phyloP scores from a whole-genome alignment of 2,113 vertebrate genomes.

The Machaerirhynchus nigripectus region DNA sequence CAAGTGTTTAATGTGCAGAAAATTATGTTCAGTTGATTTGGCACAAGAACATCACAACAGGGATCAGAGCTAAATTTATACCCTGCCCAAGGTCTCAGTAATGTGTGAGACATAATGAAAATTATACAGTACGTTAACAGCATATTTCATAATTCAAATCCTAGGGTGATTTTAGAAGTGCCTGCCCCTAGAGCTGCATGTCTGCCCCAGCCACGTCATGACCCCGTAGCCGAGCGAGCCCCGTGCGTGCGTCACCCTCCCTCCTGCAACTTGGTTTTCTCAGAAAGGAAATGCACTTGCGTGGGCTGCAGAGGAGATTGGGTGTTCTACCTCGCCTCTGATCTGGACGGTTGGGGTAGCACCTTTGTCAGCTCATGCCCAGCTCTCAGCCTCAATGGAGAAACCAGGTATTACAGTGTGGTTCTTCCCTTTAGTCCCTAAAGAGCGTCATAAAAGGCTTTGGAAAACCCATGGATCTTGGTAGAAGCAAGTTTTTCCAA shows the following conservation, averaged over 20 bases:
- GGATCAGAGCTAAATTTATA: neutral
- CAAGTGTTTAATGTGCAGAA: neutral
- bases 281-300: conserved; percentile 39
- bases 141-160: neutral
- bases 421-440: neutral
- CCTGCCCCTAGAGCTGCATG: neutral
- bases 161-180: neutral
- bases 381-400: neutral
- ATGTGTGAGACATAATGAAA: neutral
- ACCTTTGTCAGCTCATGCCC: neutral
- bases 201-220: neutral
- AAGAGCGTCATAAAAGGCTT: neutral
- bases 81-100: neutral
- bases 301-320: conserved; percentile 23
- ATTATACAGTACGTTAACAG: neutral
- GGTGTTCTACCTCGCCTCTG: neutral
- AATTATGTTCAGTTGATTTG: neutral
- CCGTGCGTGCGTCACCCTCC: neutral
- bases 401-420: neutral
- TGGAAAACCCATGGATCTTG: neutral
- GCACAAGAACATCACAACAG: neutral
- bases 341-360: neutral
- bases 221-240: neutral
- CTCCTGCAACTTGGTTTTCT: conserved; percentile 21
- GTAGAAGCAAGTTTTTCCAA: neutral